Evolutionary conservation across 2,797 vertebrate species (phyloP), one percentile per base, ranked within the genome.

Genomic region (Oophaga sylvatica): DNA sequence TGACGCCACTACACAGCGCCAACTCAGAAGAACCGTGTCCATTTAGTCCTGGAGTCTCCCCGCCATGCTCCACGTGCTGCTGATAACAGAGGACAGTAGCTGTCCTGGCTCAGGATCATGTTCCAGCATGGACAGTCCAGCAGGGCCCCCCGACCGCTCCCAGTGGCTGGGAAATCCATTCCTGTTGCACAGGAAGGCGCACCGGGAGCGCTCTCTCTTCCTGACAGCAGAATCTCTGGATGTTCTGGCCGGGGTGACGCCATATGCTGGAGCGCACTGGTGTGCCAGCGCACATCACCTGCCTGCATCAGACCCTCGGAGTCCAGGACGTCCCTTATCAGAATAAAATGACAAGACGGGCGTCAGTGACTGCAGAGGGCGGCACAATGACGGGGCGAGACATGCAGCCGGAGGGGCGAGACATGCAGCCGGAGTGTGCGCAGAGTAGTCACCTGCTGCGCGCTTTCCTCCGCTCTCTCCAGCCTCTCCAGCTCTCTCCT

Each of bases 401-500:
- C 87, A 89, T 89, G 87, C 87, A 85, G 79, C 19, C 17, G 71
- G 31, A 20, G 78, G 20, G 59, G 22, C 63, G 22, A 56, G 48
- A 48, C 65, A 83, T 71, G 67, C 67, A 73, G 81, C 67, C 13
- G 26, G 56, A 7, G 73, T 59, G 81, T 45, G 73, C 16, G 79
- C 7, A 53, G 22, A 3, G 15, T 41, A 41, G 81, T 29, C 48
- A 89, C 88, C 88, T 89, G 84, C 79, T 26, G 56, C 35, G 63
- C 41, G 60, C 88, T 56, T 29, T 83, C 71, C 78, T 89, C 88
- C 84, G 83, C 80, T 78, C 80, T 70, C 63, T 89, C 88, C 84
- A 89, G 84, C 80, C 71, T 48, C 80, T 89, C 84, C 88, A 89
- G 84, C 80, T 86, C 84, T 83, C 65, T 89, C 63, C 83, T 86